phyloP scores from a whole-genome alignment of 2,113 vertebrate species.

The Haemorhous mexicanus region DNA sequence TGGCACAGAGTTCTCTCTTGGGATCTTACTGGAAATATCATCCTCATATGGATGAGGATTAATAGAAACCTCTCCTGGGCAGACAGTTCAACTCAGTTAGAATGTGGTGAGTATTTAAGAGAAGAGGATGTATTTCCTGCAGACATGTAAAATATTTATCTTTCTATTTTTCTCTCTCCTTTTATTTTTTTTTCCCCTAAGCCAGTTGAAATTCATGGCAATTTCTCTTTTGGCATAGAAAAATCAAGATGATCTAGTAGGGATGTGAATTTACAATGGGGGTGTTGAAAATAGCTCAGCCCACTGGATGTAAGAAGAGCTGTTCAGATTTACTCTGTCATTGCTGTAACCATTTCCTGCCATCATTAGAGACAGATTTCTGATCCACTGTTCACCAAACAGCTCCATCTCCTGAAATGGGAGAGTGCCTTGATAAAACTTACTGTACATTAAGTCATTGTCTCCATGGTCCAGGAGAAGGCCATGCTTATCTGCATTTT shows the following conservation, averaged over 20 bases:
- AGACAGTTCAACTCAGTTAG: not conserved
- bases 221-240: not conserved
- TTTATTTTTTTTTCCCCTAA: not conserved
- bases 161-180: not conserved
- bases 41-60: not conserved
- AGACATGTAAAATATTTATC: not conserved
- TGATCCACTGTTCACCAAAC: not conserved
- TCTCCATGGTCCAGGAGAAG: not conserved
- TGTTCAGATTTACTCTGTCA: not conserved
- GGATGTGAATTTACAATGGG: not conserved
- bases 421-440: not conserved
- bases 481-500: not conserved
- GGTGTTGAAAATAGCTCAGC: constrained; percentile 6
- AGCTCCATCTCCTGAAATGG: not conserved
- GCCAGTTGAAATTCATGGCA: not conserved
- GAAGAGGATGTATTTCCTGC: not conserved
- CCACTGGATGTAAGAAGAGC: not conserved
- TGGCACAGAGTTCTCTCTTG: not conserved
- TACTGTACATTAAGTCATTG: not conserved
- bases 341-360: not conserved
- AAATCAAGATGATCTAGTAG: not conserved
- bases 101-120: not conserved
- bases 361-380: not conserved
- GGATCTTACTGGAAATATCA: not conserved
- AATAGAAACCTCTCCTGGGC: not conserved